These are phyloP conservation scores for Lasioglossum lativentre DNA, from an alignment of 2,888 invertebrate species.

Conservation along the genomic window DNA sequence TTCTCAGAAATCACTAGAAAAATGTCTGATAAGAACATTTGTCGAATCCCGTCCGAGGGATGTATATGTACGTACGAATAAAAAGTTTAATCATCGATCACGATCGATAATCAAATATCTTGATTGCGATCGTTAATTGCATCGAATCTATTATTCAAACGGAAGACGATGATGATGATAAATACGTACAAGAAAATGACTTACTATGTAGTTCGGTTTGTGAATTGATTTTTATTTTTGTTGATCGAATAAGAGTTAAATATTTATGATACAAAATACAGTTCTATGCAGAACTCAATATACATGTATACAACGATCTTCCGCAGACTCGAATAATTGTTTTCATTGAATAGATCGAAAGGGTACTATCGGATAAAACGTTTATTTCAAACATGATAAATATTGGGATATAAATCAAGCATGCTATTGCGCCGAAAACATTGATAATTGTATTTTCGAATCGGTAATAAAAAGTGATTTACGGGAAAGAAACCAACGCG, in stretches of 20 bases:
- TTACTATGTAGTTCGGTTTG: background rate
- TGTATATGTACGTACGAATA: background rate
- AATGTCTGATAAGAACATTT: constrained; percentile 34
- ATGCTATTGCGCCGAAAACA: constrained; percentile 12
- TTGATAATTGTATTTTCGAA: background rate
- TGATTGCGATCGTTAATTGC: background rate
- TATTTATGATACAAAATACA: constrained; percentile 67
- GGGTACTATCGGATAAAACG: background rate
- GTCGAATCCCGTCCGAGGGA: background rate
- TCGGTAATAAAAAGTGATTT: background rate
- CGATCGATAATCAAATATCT: background rate
- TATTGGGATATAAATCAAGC: background rate
- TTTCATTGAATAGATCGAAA: constrained; percentile 36
- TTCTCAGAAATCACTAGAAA: constrained; percentile 52
- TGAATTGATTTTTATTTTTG: constrained; percentile 57
- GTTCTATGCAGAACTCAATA: constrained; percentile 49
- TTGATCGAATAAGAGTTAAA: constrained; percentile 46
- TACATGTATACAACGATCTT: constrained; percentile 49
- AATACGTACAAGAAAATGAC: background rate
- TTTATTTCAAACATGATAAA: background rate
- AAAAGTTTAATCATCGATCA: background rate
- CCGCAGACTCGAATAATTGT: constrained; percentile 28
- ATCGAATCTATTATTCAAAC: background rate
- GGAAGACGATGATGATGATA: constrained; percentile 3
- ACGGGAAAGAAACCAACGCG: background rate